Base-by-base conservation (phyloP, 2,113 vertebrate species). In the Ctenodactylus gundi region DNA sequence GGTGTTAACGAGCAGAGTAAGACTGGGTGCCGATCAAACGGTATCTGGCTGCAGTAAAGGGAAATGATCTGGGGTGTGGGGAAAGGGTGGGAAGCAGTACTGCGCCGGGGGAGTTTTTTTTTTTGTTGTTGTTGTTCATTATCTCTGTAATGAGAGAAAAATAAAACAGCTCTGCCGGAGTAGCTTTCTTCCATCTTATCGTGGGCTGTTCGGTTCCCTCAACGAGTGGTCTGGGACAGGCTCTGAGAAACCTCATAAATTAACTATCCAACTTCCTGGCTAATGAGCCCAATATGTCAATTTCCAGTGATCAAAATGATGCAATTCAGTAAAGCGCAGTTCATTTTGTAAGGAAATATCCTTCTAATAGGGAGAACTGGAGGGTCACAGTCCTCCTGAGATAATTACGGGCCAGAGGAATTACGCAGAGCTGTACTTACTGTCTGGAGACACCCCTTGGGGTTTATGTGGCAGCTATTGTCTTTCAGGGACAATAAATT, bases 241-340 rank as follows among this genome's bases (percentile, higher is more conserved):
- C 83, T 60, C 93, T 21, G 88, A 91, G 91, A 96, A 96, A 81
- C 78, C 95, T 98, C 94, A 97, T 97, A 97, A 97, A 98, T 96
- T 97, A 98, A 97, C 96, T 98, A 97, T 95, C 91, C 90, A 93
- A 60, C 95, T 98, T 96, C 85, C 96, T 97, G 91, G 93, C 92
- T 98, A 98, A 98, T 98, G 92, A 98, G 97, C 97, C 97, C 95
- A 98, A 93, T 96, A 98, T 97, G 97, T 97, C 98, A 98, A 93
- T 98, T 98, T 96, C 94, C 92, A 94, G 94, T 70, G 97, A 98
- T 98, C 97, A 98, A 97, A 98, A 98, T 92, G 97, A 97, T 53
- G 90, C 94, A 82, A 92, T 97, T 98, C 97, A 97, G 97, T 98
- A 98, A 98, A 97, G 95, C 91, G 94, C 95, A 95, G 46, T 60